Conservation (phyloP, 2,113 vertebrate genomes). For the Pavo muticus region DNA sequence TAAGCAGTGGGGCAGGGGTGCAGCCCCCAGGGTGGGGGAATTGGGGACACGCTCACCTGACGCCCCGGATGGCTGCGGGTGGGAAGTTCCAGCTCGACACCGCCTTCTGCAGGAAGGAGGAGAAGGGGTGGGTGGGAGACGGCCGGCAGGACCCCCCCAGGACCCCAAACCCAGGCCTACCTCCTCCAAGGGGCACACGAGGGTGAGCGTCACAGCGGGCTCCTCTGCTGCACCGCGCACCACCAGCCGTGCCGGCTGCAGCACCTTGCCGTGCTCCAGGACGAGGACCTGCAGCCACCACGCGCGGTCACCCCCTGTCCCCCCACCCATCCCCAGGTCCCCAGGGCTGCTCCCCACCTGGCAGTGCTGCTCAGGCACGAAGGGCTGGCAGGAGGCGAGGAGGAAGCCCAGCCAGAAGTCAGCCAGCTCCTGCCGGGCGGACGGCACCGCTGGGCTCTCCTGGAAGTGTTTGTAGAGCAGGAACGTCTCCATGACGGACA, state of each 20-base stretch:
- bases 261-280: constrained; percentile 85
- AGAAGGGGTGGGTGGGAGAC: not conserved
- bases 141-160: rapidly evolving
- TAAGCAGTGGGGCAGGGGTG: rapidly evolving
- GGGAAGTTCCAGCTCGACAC: constrained; percentile 87
- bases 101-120: constrained; percentile 78
- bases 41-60: constrained; percentile 78
- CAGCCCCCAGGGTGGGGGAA: rapidly evolving
- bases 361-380: constrained; percentile 69
- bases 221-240: constrained; percentile 76
- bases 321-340: not conserved
- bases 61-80: constrained; percentile 83
- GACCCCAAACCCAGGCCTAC: constrained; percentile 44
- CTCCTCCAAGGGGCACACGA: constrained; percentile 77
- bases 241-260: constrained; percentile 81
- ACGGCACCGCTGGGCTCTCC: constrained; percentile 64
- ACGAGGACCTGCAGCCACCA: constrained; percentile 82
- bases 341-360: constrained; percentile 72
- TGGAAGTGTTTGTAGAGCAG: constrained; percentile 87
- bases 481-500: constrained; percentile 91
- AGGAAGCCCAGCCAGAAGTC: constrained; percentile 92
- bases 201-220: constrained; percentile 78
- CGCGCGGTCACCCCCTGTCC: too few species aligned
- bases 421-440: constrained; percentile 76
- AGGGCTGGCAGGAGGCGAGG: constrained; percentile 83